Conservation (phyloP, 1,140 invertebrate species). For the Pseudobourletiella spinata region DNA sequence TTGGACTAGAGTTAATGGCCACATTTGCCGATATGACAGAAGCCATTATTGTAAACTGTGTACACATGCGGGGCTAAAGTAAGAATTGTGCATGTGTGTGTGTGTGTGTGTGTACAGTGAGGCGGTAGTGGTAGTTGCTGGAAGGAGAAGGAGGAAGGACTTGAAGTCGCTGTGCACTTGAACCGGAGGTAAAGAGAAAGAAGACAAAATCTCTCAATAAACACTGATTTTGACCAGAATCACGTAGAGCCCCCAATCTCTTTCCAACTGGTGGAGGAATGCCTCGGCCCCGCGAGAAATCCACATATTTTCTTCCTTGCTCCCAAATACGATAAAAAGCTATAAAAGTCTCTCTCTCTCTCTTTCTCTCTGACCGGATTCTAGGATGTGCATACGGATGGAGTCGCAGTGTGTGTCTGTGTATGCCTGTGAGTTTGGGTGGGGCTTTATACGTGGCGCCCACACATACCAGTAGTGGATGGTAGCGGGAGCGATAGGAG, state of each 20-base stretch:
- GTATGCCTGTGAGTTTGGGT: neutral
- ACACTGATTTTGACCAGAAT: slow-evolving; percentile 33
- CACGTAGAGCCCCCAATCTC: slow-evolving; percentile 26
- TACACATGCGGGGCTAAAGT: too few species aligned
- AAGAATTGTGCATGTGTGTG: too few species aligned
- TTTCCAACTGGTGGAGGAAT: slow-evolving; percentile 13
- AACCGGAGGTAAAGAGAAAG: neutral
- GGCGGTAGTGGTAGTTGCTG: slow-evolving; percentile 2
- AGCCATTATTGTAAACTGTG: too few species aligned
- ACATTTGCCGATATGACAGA: too few species aligned
- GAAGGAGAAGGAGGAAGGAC: neutral
- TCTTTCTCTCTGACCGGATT: neutral
- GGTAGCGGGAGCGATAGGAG: too few species aligned
- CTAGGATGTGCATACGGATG: neutral
- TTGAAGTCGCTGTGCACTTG: neutral
- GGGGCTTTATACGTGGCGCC: too few species aligned
- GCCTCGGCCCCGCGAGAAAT: slow-evolving; percentile 15
- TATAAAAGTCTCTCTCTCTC: slow-evolving; percentile 16
- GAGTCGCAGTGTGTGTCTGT: neutral
- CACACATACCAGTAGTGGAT: too few species aligned
- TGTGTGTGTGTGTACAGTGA: too few species aligned
- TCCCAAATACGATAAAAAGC: slow-evolving; percentile 26
- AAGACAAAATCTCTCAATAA: slow-evolving; percentile 32
- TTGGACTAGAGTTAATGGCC: too few species aligned
- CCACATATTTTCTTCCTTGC: slow-evolving; percentile 33